Conservation (phyloP, 2,888 invertebrate species). For the Agonopterix arenella region DNA sequence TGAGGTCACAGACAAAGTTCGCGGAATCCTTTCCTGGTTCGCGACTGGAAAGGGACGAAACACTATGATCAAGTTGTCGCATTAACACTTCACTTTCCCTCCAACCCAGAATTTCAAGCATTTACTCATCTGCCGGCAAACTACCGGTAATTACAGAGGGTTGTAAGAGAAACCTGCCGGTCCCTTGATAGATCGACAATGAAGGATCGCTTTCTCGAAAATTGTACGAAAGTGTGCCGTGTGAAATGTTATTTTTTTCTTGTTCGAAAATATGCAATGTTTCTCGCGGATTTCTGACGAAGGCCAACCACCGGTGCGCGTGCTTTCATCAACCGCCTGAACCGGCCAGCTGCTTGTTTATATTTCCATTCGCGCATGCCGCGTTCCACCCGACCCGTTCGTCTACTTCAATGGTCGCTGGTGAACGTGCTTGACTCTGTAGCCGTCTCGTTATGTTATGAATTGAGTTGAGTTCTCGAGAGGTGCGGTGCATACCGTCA, state of each 20-base stretch:
- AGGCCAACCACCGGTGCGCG: conserved; percentile 42
- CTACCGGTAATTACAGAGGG: conserved; percentile 62
- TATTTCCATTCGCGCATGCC: conserved; percentile 35
- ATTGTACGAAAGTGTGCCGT: conserved; percentile 68
- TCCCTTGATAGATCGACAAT: conserved; percentile 61
- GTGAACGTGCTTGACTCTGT: conserved; percentile 15
- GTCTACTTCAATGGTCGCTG: conserved; percentile 36
- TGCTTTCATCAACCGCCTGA: conserved; percentile 45
- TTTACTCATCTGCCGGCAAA: conserved; percentile 72
- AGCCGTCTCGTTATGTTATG: conserved; percentile 8
- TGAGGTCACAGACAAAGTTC: conserved; percentile 41
- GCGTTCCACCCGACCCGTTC: conserved; percentile 24
- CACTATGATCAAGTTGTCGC: conserved; percentile 68
- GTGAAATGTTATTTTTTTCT: conserved; percentile 45
- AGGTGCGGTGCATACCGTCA: conserved; percentile 2
- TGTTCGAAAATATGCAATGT: conserved; percentile 49
- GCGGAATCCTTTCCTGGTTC: conserved; percentile 47
- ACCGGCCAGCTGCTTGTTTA: conserved; percentile 45
- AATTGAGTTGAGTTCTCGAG: conserved; percentile 6
- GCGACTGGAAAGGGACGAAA: conserved; percentile 39
- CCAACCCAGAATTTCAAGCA: conserved; percentile 67
- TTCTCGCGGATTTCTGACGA: conserved; percentile 36
- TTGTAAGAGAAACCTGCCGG: conserved; percentile 54
- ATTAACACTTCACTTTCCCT: conserved; percentile 73
- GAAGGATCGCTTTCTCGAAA: conserved; percentile 72